Base-by-base conservation (phyloP, 2,113 vertebrate species). In the Nerophis ophidion region DNA sequence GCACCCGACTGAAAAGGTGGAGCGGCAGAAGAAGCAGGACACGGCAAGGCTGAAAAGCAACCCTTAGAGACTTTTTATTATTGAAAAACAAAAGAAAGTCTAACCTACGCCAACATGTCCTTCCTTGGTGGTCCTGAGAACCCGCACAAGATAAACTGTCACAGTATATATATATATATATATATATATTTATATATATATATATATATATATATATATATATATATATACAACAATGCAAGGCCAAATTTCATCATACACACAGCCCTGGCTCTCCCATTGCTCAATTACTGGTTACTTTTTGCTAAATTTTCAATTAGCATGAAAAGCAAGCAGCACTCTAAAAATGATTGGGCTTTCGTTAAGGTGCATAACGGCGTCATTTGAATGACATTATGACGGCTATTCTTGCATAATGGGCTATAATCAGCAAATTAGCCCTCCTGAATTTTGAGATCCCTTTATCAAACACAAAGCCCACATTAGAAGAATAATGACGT, bases 371-470 rank as follows among this genome's bases (percentile, higher is more conserved):
- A 5, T 19, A 19, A 33, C 56, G 5, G 6, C 44, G 19, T 45
- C 17, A 57, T 57, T 57, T 57, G 56, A 57, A 57, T 44, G 40
- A 57, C 19, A 57, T 57, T 45, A 57, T 19, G 42, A 26, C 8
- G 42, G 15, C 45, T 45, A 45, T 58, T 58, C 13, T 26, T 14
- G 44, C 44, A 47, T 48, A 48, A 59, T 59, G 15, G 45, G 44
- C 44, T 34, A 34, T 59, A 14, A 59, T 15, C 17, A 59, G 44
- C 7, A 59, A 59, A 59, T 59, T 46, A 57, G 17, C 56, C 35
- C 12, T 47, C 14, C 14, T 14, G 57, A 59, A 34, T 47, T 47
- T 59, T 45, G 26, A 34, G 44, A 35, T 46, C 19, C 42, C 14
- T 46, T 47, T 19, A 47, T 58, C 42, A 58, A 55, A 40, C 36